Percentiles rank a stretch among this genome's conserved stretches.
phyloP scores from a whole-genome alignment of 2,113 vertebrate species.

The Taurulus bubalis region DNA sequence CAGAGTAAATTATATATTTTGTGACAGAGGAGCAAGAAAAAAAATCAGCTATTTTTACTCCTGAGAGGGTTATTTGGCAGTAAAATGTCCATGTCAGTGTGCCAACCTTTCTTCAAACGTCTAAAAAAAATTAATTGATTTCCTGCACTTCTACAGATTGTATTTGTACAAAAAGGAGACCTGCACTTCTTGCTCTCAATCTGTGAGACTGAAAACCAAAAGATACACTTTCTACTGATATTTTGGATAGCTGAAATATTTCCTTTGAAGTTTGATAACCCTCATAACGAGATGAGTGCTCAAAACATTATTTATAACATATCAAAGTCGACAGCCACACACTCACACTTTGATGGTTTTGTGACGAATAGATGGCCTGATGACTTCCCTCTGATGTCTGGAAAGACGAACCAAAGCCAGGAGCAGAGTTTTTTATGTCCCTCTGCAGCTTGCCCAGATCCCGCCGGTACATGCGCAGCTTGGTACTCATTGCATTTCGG shows the following conservation, averaged over 20 bases:
- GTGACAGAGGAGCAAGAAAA: not conserved
- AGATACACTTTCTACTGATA: not conserved
- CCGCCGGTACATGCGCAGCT: constrained; percentile 88
- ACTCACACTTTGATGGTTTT: constrained; percentile 92
- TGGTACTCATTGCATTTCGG: constrained; percentile 90
- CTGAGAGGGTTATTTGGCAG: not conserved
- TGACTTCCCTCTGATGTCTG: constrained; percentile 75
- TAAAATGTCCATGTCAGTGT: not conserved
- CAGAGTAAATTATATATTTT: not conserved
- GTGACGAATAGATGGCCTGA: constrained; percentile 83
- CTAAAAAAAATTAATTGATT: not conserved
- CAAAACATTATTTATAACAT: not conserved
- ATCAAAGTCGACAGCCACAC: not conserved
- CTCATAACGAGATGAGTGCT: not conserved
- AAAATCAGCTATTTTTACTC: not conserved
- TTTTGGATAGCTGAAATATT: not conserved
- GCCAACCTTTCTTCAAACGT: not conserved
- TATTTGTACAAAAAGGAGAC: not conserved
- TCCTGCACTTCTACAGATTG: not conserved
- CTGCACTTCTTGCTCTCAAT: not conserved
- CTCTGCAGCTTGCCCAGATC: constrained; percentile 92
- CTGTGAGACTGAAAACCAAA: not conserved
- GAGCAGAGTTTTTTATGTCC: constrained; percentile 86
- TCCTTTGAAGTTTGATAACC: not conserved
- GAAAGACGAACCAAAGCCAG: constrained; percentile 74